Conservation (phyloP, 2,888 invertebrate genomes). For the Tuberolachnus salignus region DNA sequence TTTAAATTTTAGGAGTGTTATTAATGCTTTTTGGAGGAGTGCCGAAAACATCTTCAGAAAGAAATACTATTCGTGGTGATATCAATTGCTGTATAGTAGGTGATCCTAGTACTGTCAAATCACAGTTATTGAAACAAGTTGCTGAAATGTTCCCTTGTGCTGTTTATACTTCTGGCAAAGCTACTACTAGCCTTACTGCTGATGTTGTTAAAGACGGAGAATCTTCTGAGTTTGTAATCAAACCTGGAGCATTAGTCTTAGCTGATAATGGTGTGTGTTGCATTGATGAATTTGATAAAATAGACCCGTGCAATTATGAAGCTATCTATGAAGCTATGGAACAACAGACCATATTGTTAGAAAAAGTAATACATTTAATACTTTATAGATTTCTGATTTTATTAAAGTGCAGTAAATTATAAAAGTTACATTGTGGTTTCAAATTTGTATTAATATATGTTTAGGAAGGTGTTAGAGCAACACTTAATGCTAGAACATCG, state of each 20-base stretch:
- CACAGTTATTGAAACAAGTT: slow-evolving; percentile 92
- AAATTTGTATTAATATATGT: slow-evolving; percentile 58
- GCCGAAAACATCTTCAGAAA: slow-evolving; percentile 88
- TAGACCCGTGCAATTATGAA: slow-evolving; percentile 96
- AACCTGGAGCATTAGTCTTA: slow-evolving; percentile 99
- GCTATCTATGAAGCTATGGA: slow-evolving; percentile 99
- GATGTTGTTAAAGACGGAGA: slow-evolving; percentile 98
- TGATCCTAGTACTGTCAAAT: slow-evolving; percentile 98
- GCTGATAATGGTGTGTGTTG: slow-evolving; percentile 99
- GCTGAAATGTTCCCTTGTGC: slow-evolving; percentile 94
- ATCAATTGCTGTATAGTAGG: slow-evolving; percentile 98
- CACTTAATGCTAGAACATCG: slow-evolving; percentile 95
- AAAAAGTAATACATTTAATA: slow-evolving; percentile 77
- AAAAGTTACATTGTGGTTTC: too few species aligned
- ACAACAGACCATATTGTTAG: slow-evolving; percentile 98
- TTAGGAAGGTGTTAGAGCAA: slow-evolving; percentile 93
- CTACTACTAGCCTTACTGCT: slow-evolving; percentile 97
- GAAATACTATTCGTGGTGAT: slow-evolving; percentile 92
- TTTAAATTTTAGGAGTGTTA: slow-evolving; percentile 71
- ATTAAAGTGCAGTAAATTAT: too few species aligned
- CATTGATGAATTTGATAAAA: slow-evolving; percentile 99
- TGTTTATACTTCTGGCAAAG: slow-evolving; percentile 98
- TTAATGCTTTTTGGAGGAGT: slow-evolving; percentile 98
- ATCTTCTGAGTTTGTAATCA: slow-evolving; percentile 97
- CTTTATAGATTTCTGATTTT: background rate